phyloP scores from a whole-genome alignment of 2,888 invertebrate genomes.

The Halictus quadricinctus region DNA sequence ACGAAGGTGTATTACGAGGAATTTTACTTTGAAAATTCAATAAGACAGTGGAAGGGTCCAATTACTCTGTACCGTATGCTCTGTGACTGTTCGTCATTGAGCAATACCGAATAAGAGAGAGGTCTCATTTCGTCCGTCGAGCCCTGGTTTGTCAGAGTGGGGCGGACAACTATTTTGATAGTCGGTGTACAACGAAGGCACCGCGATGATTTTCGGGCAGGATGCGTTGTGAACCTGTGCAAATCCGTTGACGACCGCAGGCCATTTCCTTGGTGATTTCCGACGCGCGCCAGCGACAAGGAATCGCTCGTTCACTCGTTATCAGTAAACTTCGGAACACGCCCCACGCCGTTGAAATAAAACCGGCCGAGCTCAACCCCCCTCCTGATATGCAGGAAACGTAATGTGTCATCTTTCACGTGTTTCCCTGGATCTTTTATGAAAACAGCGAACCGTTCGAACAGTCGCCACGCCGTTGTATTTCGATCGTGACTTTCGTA shows the following conservation, averaged over 20 bases:
- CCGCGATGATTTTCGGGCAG: conserved; percentile 25
- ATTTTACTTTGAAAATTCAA: neutral
- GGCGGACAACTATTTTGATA: conserved; percentile 15
- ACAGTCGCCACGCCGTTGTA: conserved; percentile 7
- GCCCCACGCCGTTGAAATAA: conserved; percentile 53
- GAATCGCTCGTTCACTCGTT: conserved; percentile 15
- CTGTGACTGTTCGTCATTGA: conserved; percentile 3
- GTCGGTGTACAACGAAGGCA: conserved; percentile 20
- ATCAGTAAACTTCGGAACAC: conserved; percentile 54
- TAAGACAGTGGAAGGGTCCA: neutral
- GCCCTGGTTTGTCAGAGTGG: conserved; percentile 8
- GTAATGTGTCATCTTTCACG: conserved; percentile 74
- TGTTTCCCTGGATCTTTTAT: conserved; percentile 53
- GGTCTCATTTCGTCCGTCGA: neutral
- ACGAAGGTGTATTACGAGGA: neutral
- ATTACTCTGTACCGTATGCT: neutral
- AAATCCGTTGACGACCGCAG: conserved; percentile 15
- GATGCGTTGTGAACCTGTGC: conserved; percentile 33
- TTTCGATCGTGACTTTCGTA: conserved; percentile 19
- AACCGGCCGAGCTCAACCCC: conserved; percentile 60
- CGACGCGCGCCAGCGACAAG: neutral
- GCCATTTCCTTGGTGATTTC: neutral
- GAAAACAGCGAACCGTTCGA: conserved; percentile 34
- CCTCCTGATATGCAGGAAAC: conserved; percentile 61
- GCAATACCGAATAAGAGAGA: conserved; percentile 11